Conservation (phyloP, 1,140 invertebrate species). For the Argopecten irradians region DNA sequence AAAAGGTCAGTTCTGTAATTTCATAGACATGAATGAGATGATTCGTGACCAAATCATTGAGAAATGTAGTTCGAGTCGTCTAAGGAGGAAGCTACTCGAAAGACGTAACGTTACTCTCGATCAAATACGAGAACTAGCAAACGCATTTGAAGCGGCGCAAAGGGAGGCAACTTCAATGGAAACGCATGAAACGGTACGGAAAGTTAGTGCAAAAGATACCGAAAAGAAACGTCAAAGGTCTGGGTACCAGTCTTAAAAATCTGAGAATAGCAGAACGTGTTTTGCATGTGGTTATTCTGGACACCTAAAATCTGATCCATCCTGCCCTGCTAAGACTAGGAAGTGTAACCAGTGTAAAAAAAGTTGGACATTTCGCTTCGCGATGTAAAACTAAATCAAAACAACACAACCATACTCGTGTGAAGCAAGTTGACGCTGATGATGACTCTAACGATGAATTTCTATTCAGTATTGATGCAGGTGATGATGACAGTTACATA, state of each 20-base stretch:
- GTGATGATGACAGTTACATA: not conserved
- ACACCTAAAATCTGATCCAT: conserved; percentile 23
- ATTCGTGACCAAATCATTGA: conserved; percentile 55
- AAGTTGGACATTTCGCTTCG: conserved; percentile 41
- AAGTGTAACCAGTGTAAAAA: conserved; percentile 33
- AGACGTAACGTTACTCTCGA: conserved; percentile 38
- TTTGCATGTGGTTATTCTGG: conserved; percentile 36
- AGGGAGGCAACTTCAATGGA: conserved; percentile 44
- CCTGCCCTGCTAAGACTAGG: conserved; percentile 36
- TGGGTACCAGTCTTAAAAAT: not conserved
- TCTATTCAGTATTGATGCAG: conserved; percentile 6
- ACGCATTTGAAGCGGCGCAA: conserved; percentile 43
- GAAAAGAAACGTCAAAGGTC: not conserved
- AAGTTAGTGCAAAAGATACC: not conserved
- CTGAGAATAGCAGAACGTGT: conserved; percentile 12
- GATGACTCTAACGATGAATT: not conserved
- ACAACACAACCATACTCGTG: not conserved
- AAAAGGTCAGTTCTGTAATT: conserved; percentile 49
- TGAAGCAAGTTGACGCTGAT: not conserved
- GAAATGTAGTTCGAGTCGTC: conserved; percentile 40
- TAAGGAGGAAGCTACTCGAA: conserved; percentile 49
- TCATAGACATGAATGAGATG: conserved; percentile 40
- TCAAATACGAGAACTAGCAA: conserved; percentile 38
- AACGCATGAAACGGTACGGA: not conserved
- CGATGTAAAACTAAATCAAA: conserved; percentile 35